A percentile compares a stretch with the other conserved stretches of the same genome.
These are phyloP conservation scores for Spialia ferax DNA, from an alignment of 2,888 invertebrate species.

Conservation along the genomic window DNA sequence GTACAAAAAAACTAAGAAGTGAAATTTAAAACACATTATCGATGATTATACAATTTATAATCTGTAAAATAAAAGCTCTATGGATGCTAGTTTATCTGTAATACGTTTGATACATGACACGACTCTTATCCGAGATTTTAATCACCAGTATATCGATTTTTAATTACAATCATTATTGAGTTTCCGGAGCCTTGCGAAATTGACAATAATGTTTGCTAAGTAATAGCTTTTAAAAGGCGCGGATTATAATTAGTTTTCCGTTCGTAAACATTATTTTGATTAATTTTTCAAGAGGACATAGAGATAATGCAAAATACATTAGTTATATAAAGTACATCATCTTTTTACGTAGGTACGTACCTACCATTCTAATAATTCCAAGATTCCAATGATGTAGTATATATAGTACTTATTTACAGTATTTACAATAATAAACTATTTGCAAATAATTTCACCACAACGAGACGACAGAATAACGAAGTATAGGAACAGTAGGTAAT, in stretches of 20 bases:
- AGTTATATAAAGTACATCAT: no score
- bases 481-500: no score
- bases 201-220: conserved; percentile 45
- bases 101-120: conserved; percentile 17
- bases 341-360: no score
- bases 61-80: background rate
- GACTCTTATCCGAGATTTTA: conserved; percentile 34
- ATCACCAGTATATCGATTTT: conserved; percentile 44
- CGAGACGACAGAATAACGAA: no score
- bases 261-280: conserved; percentile 9
- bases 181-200: conserved; percentile 45
- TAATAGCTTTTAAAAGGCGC: conserved; percentile 44
- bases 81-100: conserved; percentile 11
- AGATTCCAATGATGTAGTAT: no score
- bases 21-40: background rate
- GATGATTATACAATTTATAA: background rate
- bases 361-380: no score
- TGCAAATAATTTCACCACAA: no score
- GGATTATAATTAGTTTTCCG: conserved; percentile 23
- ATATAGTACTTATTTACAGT: no score
- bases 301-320: no score
- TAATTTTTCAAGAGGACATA: conserved; percentile 19
- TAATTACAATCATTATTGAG: conserved; percentile 47
- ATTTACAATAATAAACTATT: no score
- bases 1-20: background rate